A percentile compares a stretch with the other conserved stretches of the same genome.
Evolutionary conservation across 1,140 invertebrate genomes (phyloP).

Genomic region (Bombus pascuorum): DNA sequence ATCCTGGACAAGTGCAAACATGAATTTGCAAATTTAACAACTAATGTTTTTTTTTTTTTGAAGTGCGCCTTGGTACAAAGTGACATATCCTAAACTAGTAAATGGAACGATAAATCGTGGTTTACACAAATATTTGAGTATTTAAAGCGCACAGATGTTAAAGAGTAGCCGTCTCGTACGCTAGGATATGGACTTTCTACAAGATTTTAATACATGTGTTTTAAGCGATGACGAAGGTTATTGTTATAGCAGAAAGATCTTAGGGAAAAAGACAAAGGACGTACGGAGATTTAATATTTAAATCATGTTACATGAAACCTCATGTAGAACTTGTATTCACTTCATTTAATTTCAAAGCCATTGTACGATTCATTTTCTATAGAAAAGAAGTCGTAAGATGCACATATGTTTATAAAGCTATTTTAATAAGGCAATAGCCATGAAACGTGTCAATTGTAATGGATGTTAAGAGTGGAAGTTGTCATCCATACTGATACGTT

Average conservation of each 20-base stretch:
- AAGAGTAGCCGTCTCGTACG: constrained; percentile 15
- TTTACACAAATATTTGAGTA: constrained; percentile 33
- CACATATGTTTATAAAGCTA: constrained; percentile 46
- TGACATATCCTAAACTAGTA: constrained; percentile 58
- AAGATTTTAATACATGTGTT: constrained; percentile 42
- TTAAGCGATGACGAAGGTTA: constrained; percentile 17
- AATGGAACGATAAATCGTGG: constrained; percentile 24
- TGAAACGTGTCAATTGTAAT: constrained; percentile 65
- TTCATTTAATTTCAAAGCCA: constrained; percentile 29
- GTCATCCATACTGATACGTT: constrained; percentile 49
- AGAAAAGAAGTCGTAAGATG: constrained; percentile 11
- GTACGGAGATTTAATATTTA: constrained; percentile 9
- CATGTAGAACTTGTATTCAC: constrained; percentile 23
- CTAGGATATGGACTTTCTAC: constrained; percentile 31
- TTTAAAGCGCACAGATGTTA: constrained; percentile 61
- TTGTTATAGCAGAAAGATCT: constrained; percentile 7
- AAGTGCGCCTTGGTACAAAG: constrained; percentile 58
- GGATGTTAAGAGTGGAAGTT: constrained; percentile 31
- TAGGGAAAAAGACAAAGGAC: constrained; percentile 8
- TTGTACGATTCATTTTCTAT: constrained; percentile 17
- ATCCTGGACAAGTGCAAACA: constrained; percentile 32
- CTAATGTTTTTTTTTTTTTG: constrained; percentile 37
- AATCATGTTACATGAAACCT: constrained; percentile 25
- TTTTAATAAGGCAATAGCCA: constrained; percentile 56
- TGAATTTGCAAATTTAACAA: constrained; percentile 27